Evolutionary conservation across 2,888 invertebrate genomes (phyloP).

Genomic region (Drosophila prolongata): DNA sequence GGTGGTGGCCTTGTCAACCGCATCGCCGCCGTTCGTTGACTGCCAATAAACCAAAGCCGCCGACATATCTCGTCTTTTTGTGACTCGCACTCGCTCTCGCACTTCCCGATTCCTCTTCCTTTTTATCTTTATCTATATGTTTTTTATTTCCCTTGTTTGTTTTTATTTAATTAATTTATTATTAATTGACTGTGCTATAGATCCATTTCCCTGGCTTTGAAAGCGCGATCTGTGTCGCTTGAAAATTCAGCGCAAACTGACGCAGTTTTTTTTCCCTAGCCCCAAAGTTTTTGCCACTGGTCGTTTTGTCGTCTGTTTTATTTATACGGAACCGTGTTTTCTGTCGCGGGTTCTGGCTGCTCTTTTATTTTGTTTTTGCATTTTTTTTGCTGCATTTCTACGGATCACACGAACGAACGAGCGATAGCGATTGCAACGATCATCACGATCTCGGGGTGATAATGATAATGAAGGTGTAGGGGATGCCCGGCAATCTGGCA

Average conservation of each 20-base stretch:
- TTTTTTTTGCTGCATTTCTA: conserved; percentile 16
- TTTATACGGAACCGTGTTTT: conserved; percentile 51
- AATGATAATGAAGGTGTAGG: conserved; percentile 11
- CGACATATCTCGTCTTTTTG: conserved; percentile 53
- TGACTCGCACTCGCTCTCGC: conserved; percentile 17
- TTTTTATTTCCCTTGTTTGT: background rate
- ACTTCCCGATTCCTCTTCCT: conserved; percentile 9
- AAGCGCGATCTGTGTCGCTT: conserved; percentile 69
- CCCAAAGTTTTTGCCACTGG: conserved; percentile 47
- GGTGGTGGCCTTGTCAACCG: conserved; percentile 5
- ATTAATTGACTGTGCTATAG: conserved; percentile 3
- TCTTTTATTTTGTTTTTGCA: conserved; percentile 20
- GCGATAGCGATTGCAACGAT: conserved; percentile 17
- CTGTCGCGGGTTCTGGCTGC: conserved; percentile 12
- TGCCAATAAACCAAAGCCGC: conserved; percentile 69
- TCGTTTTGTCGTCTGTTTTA: conserved; percentile 55
- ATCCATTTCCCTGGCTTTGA: conserved; percentile 1
- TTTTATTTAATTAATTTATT: background rate
- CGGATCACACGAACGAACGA: conserved; percentile 14
- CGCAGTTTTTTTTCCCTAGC: conserved; percentile 44
- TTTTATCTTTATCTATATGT: background rate
- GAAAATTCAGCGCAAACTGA: conserved; percentile 73
- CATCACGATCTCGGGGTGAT: conserved; percentile 16
- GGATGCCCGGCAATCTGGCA: conserved; percentile 5
- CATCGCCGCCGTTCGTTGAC: conserved; percentile 55